Conservation (phyloP, 1,140 invertebrate species). For the Drosophila funebris region DNA sequence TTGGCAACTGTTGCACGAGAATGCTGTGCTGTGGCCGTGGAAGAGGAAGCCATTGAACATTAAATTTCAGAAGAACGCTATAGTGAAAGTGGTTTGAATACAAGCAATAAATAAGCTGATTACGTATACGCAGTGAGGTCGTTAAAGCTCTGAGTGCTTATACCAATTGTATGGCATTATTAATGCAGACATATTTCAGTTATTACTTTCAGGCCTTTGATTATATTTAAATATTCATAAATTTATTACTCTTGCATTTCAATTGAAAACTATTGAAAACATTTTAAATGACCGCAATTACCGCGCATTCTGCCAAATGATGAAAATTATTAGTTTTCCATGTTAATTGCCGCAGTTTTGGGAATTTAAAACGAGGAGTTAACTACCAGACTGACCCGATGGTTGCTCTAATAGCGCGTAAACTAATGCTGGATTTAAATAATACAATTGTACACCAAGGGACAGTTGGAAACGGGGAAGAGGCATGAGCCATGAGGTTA, state of each 20-base stretch:
- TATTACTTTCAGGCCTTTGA: neutral
- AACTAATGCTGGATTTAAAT: slow-evolving; percentile 77
- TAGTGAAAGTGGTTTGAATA: neutral
- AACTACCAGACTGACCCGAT: slow-evolving; percentile 25
- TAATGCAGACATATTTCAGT: slow-evolving; percentile 32
- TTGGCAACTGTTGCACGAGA: slow-evolving; percentile 2
- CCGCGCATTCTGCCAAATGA: slow-evolving; percentile 28
- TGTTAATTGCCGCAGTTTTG: slow-evolving; percentile 62
- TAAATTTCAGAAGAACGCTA: slow-evolving; percentile 4
- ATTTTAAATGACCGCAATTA: slow-evolving; percentile 66
- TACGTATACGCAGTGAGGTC: slow-evolving; percentile 28
- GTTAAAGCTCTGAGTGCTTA: slow-evolving; percentile 4
- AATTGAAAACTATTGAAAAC: slow-evolving; percentile 68
- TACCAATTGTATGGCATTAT: slow-evolving; percentile 8
- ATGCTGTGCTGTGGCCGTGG: neutral
- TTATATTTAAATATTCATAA: slow-evolving; percentile 16
- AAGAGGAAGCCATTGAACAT: slow-evolving; percentile 4
- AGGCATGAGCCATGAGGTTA: neutral
- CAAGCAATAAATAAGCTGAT: slow-evolving; percentile 25
- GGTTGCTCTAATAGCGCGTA: slow-evolving; percentile 71
- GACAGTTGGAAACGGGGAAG: neutral
- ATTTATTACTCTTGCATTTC: slow-evolving; percentile 34
- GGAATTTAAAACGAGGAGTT: neutral
- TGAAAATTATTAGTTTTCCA: slow-evolving; percentile 57
- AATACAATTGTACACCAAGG: slow-evolving; percentile 7